Evolutionary conservation across 2,888 invertebrate species (phyloP).

Genomic region (Polydrusus pterygomalis): DNA sequence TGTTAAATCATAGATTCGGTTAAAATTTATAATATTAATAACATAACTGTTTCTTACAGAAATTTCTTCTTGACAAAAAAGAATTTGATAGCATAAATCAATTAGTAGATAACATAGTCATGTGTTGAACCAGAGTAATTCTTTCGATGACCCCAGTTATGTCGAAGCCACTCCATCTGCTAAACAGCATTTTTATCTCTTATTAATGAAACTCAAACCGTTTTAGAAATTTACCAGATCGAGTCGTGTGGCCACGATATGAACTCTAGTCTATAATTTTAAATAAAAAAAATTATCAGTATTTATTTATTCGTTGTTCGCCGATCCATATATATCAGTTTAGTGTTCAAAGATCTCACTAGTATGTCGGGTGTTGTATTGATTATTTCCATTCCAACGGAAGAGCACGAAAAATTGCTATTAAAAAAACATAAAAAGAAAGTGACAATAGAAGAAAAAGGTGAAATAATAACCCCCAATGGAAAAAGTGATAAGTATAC

Average conservation of each 20-base stretch:
- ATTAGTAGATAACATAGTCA: too few species aligned
- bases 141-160: too few species aligned
- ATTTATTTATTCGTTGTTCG: background rate
- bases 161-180: too few species aligned
- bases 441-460: conserved; percentile 54
- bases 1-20: too few species aligned
- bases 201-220: too few species aligned
- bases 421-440: conserved; percentile 61
- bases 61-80: too few species aligned
- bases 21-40: too few species aligned
- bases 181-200: background rate
- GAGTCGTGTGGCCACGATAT: background rate
- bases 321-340: background rate
- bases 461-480: conserved; percentile 30
- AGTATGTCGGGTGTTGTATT: conserved; percentile 76
- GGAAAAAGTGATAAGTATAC: conserved; percentile 19
- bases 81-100: too few species aligned
- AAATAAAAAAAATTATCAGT: conserved; percentile 7
- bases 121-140: too few species aligned
- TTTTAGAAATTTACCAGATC: too few species aligned
- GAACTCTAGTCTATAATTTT: background rate
- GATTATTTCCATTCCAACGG: conserved; percentile 76
- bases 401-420: conserved; percentile 70
- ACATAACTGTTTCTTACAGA: too few species aligned
- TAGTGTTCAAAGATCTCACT: background rate